phyloP scores from a whole-genome alignment of 2,888 invertebrate species.

The Brenthis daphne region DNA sequence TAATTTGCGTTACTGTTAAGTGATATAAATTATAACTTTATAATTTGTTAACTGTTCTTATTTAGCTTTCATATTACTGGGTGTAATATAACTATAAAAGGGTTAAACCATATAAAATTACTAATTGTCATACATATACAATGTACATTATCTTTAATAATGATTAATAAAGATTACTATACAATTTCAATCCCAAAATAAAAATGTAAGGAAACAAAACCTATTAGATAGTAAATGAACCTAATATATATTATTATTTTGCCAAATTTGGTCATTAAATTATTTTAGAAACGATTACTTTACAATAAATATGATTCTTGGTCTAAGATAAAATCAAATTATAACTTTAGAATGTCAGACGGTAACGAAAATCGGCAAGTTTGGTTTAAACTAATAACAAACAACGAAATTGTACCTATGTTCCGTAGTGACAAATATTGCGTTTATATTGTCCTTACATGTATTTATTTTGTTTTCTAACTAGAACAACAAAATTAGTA shows the following conservation, averaged over 20 bases:
- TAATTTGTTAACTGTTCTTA: no score
- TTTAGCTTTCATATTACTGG: no score
- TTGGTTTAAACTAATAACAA: slow-evolving; percentile 17
- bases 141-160: no score
- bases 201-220: no score
- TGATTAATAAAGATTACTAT: no score
- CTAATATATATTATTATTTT: not conserved
- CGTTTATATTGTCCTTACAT: not conserved
- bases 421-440: not conserved
- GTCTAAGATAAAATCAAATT: slow-evolving; percentile 10
- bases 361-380: slow-evolving; percentile 9
- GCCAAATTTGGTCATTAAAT: not conserved
- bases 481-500: slow-evolving; percentile 23
- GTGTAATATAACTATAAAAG: no score
- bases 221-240: no score
- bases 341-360: slow-evolving; percentile 14
- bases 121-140: no score
- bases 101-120: no score
- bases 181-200: no score
- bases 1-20: no score
- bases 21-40: no score
- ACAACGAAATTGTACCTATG: slow-evolving; percentile 3
- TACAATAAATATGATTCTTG: not conserved
- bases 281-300: not conserved
- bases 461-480: not conserved